Evolutionary conservation across 2,113 vertebrate species (phyloP).

Genomic region (Sprattus sprattus): DNA sequence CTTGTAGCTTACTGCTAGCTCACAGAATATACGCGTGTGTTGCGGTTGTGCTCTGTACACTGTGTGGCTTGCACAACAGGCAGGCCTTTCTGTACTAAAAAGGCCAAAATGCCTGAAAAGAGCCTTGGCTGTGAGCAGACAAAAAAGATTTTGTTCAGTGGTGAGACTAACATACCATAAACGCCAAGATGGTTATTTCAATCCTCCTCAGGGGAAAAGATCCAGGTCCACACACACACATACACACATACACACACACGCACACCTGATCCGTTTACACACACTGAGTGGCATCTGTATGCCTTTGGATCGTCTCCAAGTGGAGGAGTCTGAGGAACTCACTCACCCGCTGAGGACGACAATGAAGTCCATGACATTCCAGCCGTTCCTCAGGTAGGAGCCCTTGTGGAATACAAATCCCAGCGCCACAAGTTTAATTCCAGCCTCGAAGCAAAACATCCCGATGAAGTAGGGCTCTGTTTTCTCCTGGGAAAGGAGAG

Average conservation of each 20-base stretch:
- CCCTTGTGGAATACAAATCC: constrained; percentile 98
- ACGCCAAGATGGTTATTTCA: neutral
- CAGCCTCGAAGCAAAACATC: constrained; percentile 98
- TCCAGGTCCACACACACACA: neutral
- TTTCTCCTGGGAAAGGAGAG: constrained; percentile 80
- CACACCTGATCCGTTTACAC: neutral
- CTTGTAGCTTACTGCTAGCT: too few relatives aligned
- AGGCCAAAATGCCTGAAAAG: neutral
- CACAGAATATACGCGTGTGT: neutral
- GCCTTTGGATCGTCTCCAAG: neutral
- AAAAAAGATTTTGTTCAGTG: neutral
- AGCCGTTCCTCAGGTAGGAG: constrained; percentile 94
- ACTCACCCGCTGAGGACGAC: constrained; percentile 98
- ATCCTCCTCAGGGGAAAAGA: neutral
- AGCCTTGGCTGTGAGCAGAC: neutral
- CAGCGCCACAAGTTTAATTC: constrained; percentile 95
- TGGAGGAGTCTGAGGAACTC: neutral
- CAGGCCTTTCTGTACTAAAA: neutral
- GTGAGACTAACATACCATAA: neutral
- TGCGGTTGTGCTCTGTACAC: neutral
- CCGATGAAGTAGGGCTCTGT: constrained; percentile 98
- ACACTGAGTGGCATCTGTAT: neutral
- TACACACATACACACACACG: neutral
- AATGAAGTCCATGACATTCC: constrained; percentile 99
- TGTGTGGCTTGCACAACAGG: neutral